Conservation (phyloP, 2,113 vertebrate genomes). For the Acinonyx jubatus region DNA sequence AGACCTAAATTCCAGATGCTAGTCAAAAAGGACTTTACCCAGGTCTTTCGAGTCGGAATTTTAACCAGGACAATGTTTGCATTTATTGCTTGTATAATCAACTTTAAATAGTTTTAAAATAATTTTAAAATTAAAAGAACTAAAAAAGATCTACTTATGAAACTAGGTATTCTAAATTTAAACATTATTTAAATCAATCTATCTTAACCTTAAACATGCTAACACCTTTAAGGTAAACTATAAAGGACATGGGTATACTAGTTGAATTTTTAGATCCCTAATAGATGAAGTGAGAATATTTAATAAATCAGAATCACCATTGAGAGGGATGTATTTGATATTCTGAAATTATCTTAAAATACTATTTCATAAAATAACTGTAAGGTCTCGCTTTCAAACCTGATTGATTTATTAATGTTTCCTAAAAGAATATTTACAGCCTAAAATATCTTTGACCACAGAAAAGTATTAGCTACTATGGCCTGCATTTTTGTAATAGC, state of each 20-base stretch:
- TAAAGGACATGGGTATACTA: neutral
- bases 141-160: neutral
- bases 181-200: neutral
- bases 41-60: neutral
- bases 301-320: neutral
- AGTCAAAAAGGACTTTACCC: neutral
- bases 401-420: neutral
- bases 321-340: neutral
- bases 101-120: neutral
- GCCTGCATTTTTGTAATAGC: neutral
- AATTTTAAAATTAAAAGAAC: neutral
- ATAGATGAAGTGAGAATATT: neutral
- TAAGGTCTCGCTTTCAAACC: neutral
- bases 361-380: neutral
- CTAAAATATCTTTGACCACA: neutral
- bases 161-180: neutral
- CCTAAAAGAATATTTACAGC: neutral
- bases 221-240: conserved; percentile 11
- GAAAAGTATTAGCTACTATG: neutral
- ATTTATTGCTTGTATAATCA: neutral
- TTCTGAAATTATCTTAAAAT: conserved; percentile 34
- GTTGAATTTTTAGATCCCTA: neutral
- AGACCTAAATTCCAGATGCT: neutral
- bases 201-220: conserved; percentile 24
- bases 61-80: neutral